A percentile compares a stretch with the other conserved stretches of the same genome.
phyloP scores from a whole-genome alignment of 2,888 invertebrate species.

The Hartigia nigra region DNA sequence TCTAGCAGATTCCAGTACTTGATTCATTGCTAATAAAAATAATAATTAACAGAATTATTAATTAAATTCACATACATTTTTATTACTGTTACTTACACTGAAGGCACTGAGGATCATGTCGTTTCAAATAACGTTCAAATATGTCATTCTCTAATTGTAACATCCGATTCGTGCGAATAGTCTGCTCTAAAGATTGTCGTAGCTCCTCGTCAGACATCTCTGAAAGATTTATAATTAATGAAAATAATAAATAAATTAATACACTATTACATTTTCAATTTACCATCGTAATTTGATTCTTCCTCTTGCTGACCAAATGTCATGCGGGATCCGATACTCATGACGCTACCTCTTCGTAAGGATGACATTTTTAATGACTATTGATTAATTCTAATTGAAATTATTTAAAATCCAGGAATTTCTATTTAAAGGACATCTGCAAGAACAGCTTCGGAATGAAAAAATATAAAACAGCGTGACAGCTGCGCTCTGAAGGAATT shows the following conservation, averaged over 20 bases:
- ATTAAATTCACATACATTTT: slow-evolving; percentile 53
- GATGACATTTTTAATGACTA: slow-evolving; percentile 28
- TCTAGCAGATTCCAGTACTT: slow-evolving; percentile 40
- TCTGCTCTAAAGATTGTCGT: slow-evolving; percentile 34
- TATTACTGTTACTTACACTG: slow-evolving; percentile 66
- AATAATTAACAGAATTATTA: slow-evolving; percentile 24
- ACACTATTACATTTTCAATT: slow-evolving; percentile 6
- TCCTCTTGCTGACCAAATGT: slow-evolving; percentile 17
- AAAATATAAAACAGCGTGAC: not conserved
- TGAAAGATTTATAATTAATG: slow-evolving; percentile 21
- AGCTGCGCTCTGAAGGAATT: slow-evolving; percentile 10
- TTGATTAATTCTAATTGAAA: not conserved
- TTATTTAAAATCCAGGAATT: not conserved
- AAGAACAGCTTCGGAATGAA: not conserved
- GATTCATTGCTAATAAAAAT: slow-evolving; percentile 31
- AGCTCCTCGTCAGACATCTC: slow-evolving; percentile 51
- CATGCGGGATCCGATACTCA: slow-evolving; percentile 31
- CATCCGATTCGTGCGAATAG: slow-evolving; percentile 45
- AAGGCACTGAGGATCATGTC: slow-evolving; percentile 67
- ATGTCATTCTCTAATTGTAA: slow-evolving; percentile 69
- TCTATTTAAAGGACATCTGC: not conserved
- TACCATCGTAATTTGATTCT: slow-evolving; percentile 40
- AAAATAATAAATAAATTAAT: not conserved
- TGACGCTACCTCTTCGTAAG: slow-evolving; percentile 29
- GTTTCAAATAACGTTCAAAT: slow-evolving; percentile 67